Base-by-base conservation (phyloP, 2,113 vertebrate genomes). In the Gobiocypris rarus region DNA sequence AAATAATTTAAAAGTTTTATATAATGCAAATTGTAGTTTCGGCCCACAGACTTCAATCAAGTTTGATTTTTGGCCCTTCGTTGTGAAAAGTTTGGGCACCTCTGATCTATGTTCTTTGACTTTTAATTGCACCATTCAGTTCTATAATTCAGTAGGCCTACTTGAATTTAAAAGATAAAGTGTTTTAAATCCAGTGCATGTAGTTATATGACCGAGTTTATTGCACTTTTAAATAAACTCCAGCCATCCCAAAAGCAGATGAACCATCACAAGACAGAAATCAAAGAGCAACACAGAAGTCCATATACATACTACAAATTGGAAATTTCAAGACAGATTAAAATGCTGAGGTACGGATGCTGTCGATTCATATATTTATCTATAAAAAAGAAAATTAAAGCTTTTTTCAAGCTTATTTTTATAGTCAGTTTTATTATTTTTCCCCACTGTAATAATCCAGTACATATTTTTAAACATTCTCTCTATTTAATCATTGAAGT, bases 171-270 rank as follows among this genome's bases (percentile, higher is more conserved):
- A 59, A 61, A 15, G n/a, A 78, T 17, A 17, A 76, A 38, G 22
- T 24, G 10, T 78, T 13, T 59, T 59, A 41, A 77, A 7, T 41
- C 0, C 31, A 41, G 56, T 61, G 61, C 34, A 43, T 8, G 11
- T 43, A 15, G 19, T 26, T 61, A n/a, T 75, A 50, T 50, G n/a
- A 24, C 24, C 28, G 15, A 10, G 28, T 58, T 78, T 61, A 78
- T 78, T 78, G 75, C 22, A 43, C n/a, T 61, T 74, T 75, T 75
- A 31, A 52, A 54, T 31, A 28, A 73, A 48, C n/a, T 59, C 54
- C n/a, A 61, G 54, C 13, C 75, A 61, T 61, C 13, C 4, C 0
- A 3, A 13, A 61, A 78, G 34, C 34, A 70, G 19, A 77, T 59
- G 54, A 38, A 59, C 7, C 6, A 78, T 43, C n/a, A 77, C 34